phyloP scores from a whole-genome alignment of 2,888 invertebrate species.

The Philhelius pedissequus region DNA sequence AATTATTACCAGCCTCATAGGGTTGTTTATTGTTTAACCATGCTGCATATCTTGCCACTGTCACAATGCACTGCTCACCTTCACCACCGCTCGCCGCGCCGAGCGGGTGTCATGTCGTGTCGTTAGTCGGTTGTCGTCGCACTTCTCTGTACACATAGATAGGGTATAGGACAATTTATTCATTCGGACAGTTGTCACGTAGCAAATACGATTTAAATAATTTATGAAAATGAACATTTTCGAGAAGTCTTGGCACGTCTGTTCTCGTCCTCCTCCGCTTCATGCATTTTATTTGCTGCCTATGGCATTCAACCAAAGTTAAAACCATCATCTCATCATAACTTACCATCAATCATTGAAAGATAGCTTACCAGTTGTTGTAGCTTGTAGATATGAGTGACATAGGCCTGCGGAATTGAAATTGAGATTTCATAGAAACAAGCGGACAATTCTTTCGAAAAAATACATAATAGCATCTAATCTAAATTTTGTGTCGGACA shows the following conservation, averaged over 20 bases:
- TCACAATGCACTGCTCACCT: background rate
- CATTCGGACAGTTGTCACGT: slow-evolving; percentile 60
- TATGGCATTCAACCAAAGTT: slow-evolving; percentile 50
- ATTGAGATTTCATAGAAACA: slow-evolving; percentile 53
- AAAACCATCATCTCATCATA: slow-evolving; percentile 20
- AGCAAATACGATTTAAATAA: slow-evolving; percentile 64
- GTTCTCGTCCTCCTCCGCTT: background rate
- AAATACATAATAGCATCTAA: background rate
- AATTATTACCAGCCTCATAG: slow-evolving; percentile 26
- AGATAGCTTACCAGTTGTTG: background rate
- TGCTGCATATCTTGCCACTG: slow-evolving; percentile 13
- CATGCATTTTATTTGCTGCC: background rate
- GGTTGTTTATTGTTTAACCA: slow-evolving; percentile 60
- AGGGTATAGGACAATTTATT: slow-evolving; percentile 48
- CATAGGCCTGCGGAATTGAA: slow-evolving; percentile 21
- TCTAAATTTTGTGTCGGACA: slow-evolving; percentile 16
- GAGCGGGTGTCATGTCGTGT: background rate
- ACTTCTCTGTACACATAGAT: background rate
- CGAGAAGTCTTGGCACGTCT: slow-evolving; percentile 53
- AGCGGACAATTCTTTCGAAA: background rate
- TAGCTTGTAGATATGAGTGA: too few relatives aligned
- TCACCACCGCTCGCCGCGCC: background rate
- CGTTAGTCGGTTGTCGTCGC: too few relatives aligned
- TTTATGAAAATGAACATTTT: slow-evolving; percentile 53
- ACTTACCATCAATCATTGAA: slow-evolving; percentile 17